phyloP scores from a whole-genome alignment of 2,113 vertebrate species.

The Eurystomus gularis region DNA sequence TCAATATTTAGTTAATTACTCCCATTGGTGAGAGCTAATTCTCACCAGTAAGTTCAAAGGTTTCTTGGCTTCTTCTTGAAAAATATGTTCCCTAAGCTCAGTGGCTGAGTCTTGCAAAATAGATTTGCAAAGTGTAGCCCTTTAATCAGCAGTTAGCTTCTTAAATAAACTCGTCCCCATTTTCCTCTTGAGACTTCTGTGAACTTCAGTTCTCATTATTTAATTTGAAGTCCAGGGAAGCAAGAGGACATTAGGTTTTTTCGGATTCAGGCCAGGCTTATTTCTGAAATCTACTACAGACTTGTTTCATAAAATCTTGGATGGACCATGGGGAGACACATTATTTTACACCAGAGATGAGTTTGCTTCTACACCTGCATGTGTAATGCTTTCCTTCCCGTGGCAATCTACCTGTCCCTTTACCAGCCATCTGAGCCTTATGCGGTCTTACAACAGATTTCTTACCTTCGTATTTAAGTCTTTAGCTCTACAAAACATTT shows the following conservation, averaged over 20 bases:
- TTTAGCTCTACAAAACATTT: neutral
- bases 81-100: neutral
- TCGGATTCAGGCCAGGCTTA: neutral
- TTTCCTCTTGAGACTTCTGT: neutral
- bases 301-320: neutral
- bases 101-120: neutral
- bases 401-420: neutral
- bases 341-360: neutral
- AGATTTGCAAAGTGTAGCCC: neutral
- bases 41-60: neutral
- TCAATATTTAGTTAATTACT: neutral
- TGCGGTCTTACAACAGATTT: neutral
- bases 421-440: slow-evolving; percentile 6
- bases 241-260: neutral
- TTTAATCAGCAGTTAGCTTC: neutral
- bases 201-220: neutral
- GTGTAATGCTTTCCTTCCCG: neutral
- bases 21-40: neutral
- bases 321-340: neutral
- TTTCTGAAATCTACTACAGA: neutral
- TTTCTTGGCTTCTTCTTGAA: neutral
- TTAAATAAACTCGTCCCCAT: neutral
- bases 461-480: neutral
- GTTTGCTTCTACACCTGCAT: neutral
- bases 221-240: neutral